Evolutionary conservation across 2,888 invertebrate species (phyloP).

Genomic region (Ommatoiulus sabulosus): DNA sequence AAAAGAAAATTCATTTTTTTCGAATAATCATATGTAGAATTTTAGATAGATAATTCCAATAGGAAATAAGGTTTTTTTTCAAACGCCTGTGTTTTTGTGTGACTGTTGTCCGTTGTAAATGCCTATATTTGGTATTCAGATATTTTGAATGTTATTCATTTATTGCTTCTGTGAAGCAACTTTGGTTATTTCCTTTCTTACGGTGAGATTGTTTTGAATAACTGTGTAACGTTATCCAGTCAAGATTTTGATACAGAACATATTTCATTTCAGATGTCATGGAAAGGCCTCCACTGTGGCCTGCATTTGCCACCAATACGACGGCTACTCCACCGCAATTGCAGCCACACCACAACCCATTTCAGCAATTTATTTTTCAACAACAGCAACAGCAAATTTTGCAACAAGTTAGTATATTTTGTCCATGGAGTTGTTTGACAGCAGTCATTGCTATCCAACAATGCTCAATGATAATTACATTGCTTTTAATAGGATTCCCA

Average conservation of each 20-base stretch:
- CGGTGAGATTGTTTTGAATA: too few relatives aligned
- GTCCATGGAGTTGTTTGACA: not conserved
- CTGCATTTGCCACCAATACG: conserved; percentile 61
- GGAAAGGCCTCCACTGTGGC: conserved; percentile 59
- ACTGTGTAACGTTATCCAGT: not conserved
- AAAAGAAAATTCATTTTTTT: too few relatives aligned
- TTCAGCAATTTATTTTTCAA: conserved; percentile 50
- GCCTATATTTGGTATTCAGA: too few relatives aligned
- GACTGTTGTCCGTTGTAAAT: too few relatives aligned
- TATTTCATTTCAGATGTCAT: conserved; percentile 58
- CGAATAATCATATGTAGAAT: too few relatives aligned
- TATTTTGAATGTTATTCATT: too few relatives aligned
- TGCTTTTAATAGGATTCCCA: conserved; percentile 42
- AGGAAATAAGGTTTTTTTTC: too few relatives aligned
- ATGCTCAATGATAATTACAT: not conserved
- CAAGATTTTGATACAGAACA: not conserved
- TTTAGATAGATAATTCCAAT: too few relatives aligned
- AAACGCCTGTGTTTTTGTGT: too few relatives aligned
- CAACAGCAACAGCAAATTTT: conserved; percentile 50
- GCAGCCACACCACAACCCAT: conserved; percentile 59
- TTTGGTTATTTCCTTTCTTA: too few relatives aligned
- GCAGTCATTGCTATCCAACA: not conserved
- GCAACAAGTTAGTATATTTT: conserved; percentile 29
- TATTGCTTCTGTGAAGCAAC: too few relatives aligned
- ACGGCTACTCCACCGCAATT: conserved; percentile 61